phyloP scores from a whole-genome alignment of 92 coral and sea anemone genomes.

The Epizoanthus stellaris region DNA sequence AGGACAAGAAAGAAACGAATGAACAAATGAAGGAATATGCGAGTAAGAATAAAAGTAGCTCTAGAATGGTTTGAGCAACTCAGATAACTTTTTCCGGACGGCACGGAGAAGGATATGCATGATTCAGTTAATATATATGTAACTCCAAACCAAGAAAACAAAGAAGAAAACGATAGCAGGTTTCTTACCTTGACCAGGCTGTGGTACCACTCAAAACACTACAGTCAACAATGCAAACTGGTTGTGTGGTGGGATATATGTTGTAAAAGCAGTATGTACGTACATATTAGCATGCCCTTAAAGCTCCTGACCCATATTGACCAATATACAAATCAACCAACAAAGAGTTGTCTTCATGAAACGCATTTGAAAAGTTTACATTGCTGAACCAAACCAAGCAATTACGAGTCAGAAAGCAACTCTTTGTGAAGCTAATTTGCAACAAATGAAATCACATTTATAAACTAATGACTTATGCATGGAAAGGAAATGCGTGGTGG shows the following conservation, averaged over 20 bases:
- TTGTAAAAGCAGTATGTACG: neutral
- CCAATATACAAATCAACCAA: neutral
- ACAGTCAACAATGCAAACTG: neutral
- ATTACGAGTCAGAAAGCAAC: neutral
- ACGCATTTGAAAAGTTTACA: neutral
- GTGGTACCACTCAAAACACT: neutral
- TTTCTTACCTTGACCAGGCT: neutral
- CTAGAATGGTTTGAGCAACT: neutral
- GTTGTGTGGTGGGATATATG: neutral
- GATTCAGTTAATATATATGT: neutral
- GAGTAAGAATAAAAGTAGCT: neutral
- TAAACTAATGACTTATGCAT: neutral
- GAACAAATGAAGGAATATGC: neutral
- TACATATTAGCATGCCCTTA: neutral
- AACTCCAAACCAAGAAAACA: neutral
- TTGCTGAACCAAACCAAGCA: neutral
- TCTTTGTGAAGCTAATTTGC: neutral
- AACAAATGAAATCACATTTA: neutral
- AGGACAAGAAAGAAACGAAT: neutral
- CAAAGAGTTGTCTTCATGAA: neutral
- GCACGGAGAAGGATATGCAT: too few relatives aligned
- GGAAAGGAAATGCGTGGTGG: neutral
- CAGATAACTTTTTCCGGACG: too few relatives aligned
- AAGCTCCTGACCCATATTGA: constrained; percentile 41
- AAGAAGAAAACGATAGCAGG: neutral